Conservation (phyloP, 92 coral and sea anemone species). For the Desmophyllum pertusum region DNA sequence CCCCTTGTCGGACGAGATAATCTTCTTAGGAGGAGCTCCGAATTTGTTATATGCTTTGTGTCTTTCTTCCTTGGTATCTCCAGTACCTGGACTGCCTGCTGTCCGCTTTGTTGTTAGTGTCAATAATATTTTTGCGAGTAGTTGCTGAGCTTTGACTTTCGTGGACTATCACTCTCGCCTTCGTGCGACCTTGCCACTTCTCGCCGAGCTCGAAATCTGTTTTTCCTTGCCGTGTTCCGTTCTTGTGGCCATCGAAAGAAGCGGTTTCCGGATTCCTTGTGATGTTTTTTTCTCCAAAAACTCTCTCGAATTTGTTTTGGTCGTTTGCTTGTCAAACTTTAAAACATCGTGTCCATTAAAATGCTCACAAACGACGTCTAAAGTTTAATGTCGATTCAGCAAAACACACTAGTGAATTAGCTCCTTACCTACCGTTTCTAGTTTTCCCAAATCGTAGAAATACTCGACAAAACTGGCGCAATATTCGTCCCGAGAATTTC, state of each 20-base stretch:
- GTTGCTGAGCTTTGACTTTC: slow-evolving; percentile 42
- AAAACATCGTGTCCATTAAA: slow-evolving; percentile 3
- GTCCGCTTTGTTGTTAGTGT: slow-evolving; percentile 59
- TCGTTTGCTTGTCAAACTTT: background rate
- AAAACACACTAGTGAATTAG: background rate
- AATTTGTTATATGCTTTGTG: slow-evolving; percentile 54
- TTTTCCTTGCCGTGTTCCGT: slow-evolving; percentile 56
- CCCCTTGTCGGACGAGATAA: slow-evolving; percentile 47
- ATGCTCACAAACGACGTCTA: background rate
- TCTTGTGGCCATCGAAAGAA: slow-evolving; percentile 62
- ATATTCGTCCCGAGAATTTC: slow-evolving; percentile 30
- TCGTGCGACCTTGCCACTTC: slow-evolving; percentile 44
- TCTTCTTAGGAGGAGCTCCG: slow-evolving; percentile 69
- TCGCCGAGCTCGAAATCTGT: slow-evolving; percentile 57
- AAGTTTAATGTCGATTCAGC: background rate
- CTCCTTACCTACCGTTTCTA: background rate
- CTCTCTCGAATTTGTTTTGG: background rate
- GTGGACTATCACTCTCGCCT: slow-evolving; percentile 34
- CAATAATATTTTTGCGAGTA: slow-evolving; percentile 54
- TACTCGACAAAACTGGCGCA: slow-evolving; percentile 9
- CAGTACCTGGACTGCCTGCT: slow-evolving; percentile 49
- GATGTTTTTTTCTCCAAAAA: slow-evolving; percentile 12
- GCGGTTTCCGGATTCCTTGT: slow-evolving; percentile 38
- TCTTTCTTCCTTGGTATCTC: slow-evolving; percentile 36
- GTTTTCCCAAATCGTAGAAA: background rate